Conservation (phyloP, 2,797 vertebrate species). For the Brachymystax lenok region DNA sequence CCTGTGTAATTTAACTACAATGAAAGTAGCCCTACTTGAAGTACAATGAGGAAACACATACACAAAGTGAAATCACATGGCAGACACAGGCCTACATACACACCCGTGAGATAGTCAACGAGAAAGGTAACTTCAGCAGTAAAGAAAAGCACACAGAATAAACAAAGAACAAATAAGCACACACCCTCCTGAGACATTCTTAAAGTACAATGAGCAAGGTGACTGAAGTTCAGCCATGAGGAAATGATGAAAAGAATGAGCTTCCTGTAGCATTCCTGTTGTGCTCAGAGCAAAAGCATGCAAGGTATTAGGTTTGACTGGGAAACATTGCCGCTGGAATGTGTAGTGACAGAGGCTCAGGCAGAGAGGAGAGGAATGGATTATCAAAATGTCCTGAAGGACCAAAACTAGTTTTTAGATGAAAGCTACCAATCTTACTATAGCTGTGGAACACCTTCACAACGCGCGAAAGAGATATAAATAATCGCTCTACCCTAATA, state of each 20-base stretch:
- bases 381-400: not conserved
- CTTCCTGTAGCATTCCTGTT: constrained; percentile 16
- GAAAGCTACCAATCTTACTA: not conserved
- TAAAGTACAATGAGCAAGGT: constrained; percentile 6
- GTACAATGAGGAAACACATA: not conserved
- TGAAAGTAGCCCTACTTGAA: not conserved
- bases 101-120: not conserved
- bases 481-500: not conserved
- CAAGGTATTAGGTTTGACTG: constrained; percentile 13
- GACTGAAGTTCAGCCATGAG: constrained; percentile 24
- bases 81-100: not conserved
- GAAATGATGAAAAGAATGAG: constrained; percentile 10
- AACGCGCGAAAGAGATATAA: not conserved
- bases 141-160: not conserved
- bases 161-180: constrained; percentile 9
- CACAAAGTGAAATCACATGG: not conserved
- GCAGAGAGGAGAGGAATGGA: not conserved
- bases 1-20: not conserved
- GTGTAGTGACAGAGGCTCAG: constrained; percentile 18
- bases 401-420: not conserved
- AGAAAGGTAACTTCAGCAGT: not conserved
- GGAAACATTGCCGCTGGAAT: constrained; percentile 32
- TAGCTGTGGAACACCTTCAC: not conserved
- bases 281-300: constrained; percentile 8
- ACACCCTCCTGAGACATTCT: not conserved